Evolutionary conservation across 1,140 invertebrate species (phyloP), one percentile per base, ranked within the genome.

Genomic region (Bombus sibiricus): DNA sequence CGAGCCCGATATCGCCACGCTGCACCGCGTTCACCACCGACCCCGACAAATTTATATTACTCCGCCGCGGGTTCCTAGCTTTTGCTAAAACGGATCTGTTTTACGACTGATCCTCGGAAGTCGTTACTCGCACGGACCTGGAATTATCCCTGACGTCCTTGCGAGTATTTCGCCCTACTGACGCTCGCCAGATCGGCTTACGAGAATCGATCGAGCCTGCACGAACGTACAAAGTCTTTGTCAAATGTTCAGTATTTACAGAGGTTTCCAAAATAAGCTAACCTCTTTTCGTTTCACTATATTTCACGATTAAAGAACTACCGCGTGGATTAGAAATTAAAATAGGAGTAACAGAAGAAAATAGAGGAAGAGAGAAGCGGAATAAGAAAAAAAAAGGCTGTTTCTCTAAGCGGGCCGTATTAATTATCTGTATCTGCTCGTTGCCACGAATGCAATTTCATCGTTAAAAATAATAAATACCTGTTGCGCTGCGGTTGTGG

Each of bases 31-130:
- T 66, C 32, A 53, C 18, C 47, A 53, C 47, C 18, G 47, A 13
- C 25, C 8, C 71, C 39, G 88, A 91, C 91, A 89, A 91, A 91
- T 91, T 91, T 91, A 91, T 91, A 90, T 90, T 82, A 71, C 89
- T 43, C 66, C 69, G 81, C 77, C 53, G 32, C 37, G 43, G 66
- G 72, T 83, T 71, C 72, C 81, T 86, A 73, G 76, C 85, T 89
- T 87, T 91, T 85, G 85, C 81, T 89, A 84, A 88, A 90, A 87
- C 77, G 57, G 84, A 62, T 78, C 43, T 79, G 77, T 86, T 89
- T 89, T 89, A 89, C 71, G 73, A 66, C 47, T 66, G 81, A 84
- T 87, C 64, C 72, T 62, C 74, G 85, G 64, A 53, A 87, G 73
- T 91, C 87, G 91, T 91, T 92, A 90, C 83, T 87, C 68, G 64